phyloP scores from a whole-genome alignment of 2,797 vertebrate genomes.

The Cuniculus paca region DNA sequence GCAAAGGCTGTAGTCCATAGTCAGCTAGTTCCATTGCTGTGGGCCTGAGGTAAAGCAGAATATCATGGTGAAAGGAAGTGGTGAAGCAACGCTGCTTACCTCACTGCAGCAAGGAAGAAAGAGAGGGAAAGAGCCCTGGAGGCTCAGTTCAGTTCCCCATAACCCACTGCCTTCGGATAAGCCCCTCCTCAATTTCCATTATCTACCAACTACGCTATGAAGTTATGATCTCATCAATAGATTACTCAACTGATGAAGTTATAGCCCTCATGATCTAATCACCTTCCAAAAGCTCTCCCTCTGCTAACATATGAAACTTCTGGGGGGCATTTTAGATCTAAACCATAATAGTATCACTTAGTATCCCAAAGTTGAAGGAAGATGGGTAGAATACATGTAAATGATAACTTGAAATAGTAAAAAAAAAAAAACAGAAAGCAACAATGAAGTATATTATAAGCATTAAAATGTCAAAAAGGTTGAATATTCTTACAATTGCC shows the following conservation, averaged over 20 bases:
- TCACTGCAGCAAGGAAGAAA: neutral
- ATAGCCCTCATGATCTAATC: neutral
- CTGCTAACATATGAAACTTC: neutral
- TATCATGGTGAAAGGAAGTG: neutral
- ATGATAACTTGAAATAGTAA: neutral
- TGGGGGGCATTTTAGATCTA: neutral
- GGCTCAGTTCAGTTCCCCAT: neutral
- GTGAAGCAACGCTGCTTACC: neutral
- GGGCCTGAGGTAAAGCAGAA: neutral
- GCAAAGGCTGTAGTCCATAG: neutral
- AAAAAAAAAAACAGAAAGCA: neutral
- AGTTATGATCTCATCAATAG: neutral
- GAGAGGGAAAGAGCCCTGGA: neutral
- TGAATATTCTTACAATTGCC: constrained; percentile 40
- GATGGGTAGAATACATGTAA: neutral
- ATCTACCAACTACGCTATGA: neutral
- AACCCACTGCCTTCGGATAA: neutral
- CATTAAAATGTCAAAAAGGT: neutral
- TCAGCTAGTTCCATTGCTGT: neutral
- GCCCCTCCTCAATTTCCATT: neutral
- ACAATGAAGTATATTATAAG: neutral
- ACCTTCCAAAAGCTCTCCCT: neutral
- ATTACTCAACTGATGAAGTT: neutral
- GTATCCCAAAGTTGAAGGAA: neutral
- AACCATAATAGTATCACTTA: neutral